Evolutionary conservation across 1,140 invertebrate genomes (phyloP), one percentile per base, ranked within the genome.

Genomic region (Homalodisca vitripennis): DNA sequence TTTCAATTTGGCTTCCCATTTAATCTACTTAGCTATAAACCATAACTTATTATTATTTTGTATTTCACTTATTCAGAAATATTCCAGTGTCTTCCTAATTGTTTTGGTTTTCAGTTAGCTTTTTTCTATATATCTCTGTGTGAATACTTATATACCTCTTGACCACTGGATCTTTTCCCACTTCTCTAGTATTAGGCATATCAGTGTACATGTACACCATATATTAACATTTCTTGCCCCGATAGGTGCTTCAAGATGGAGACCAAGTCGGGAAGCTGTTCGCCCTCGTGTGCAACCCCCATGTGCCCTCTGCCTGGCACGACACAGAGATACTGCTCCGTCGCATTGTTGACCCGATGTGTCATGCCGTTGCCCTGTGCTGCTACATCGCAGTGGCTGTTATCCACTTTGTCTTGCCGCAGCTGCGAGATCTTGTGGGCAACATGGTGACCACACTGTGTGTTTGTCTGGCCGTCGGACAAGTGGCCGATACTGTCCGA

Each of bases 401-500:
- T n/a, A 85, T 92, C 66, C 92, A 93, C 75, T 93, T 93, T 78
- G 87, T 93, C 20, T 79, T 94, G 70, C 91, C 91, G n/a, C 92
- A 92, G 46, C 80, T 94, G 55, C 80, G 91, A 74, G 91, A 94
- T 82, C 80, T 93, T 26, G 86, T 90, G 27, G 92, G 92, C 17
- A 93, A 93, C 77, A 92, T 93, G 73, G 86, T 93, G 32, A 92
- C 90, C 0, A 92, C 90, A 34, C 88, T 93, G 73, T 85, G 85
- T 51, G 76, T 92, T 22, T 92, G 91, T 74, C 80, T 93, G 46
- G 88, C 92, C 73, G 78, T 89, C 0, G 87, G 85, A 71, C 89
- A 92, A 77, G 86, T 86, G n/a, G 89, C 90, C 3, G 87, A 90
- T 74, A 81, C 89, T n/a, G 87, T 92, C 0, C 84, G 87, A 72